Base-by-base conservation (phyloP, 1,140 invertebrate genomes). In the Hypothenemus hampei region DNA sequence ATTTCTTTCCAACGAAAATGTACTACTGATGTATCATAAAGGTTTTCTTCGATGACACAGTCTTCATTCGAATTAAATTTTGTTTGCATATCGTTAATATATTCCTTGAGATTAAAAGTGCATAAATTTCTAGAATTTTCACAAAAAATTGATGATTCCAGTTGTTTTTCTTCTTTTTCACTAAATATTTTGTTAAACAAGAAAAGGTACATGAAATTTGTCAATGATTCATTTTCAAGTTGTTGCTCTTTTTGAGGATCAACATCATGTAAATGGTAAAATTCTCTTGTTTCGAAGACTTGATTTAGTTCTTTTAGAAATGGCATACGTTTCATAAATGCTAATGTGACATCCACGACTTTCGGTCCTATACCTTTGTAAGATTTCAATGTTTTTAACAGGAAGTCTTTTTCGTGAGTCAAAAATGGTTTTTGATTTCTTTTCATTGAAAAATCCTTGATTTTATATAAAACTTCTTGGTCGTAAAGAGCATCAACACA, bases 1-100 rank as follows among this genome's bases (percentile, higher is more conserved):
- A 54, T 50, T 33, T 66, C 60, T 23, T 56, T 61, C 62, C 60
- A 62, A 20, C 33, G 13, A 31, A 54, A 66, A 21, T 58, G 5
- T 15, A 56, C 58, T 18, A 58, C 43, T 1, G 48, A 21, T 5
- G 52, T 41, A 15, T 59, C 31, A 37, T 61, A 61, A 15, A 53
- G 37, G 22, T 59, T 62, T 35, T 21, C 31, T 15, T 44, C 21
- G 11, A 18, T 22, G 5, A 50, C 15, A 31, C 1, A n/a, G 11
- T 0, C 21, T 5, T n/a, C 11, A n/a, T 26, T 24, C 8, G 8
- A 13, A 21, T 37, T 2, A 36, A 23, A 22, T 46, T 45, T 48
- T 11, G 11, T 10, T 44, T 49, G 18, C 4, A 33, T 19, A 20
- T 8, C 7, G 11, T 44, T 57, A 35, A 39, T 57, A 37, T 36